phyloP scores from a whole-genome alignment of 2,113 vertebrate species.

The Nettapus auritus region DNA sequence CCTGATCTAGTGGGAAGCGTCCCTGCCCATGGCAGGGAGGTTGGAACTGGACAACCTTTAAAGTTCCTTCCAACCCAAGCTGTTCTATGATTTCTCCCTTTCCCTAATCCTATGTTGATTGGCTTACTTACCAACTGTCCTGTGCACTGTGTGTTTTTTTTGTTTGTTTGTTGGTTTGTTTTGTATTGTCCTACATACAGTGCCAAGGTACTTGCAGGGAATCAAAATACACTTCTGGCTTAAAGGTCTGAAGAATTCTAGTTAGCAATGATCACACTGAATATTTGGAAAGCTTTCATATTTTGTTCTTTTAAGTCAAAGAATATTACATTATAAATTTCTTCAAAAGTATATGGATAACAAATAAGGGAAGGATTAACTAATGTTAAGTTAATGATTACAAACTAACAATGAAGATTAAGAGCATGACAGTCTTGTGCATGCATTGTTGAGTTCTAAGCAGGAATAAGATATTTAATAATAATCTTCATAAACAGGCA shows the following conservation, averaged over 20 bases:
- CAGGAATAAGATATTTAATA: constrained; percentile 1
- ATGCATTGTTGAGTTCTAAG: not conserved
- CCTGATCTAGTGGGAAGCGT: no score
- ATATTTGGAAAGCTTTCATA: not conserved
- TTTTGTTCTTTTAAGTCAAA: not conserved
- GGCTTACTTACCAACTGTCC: not conserved
- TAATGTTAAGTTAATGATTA: constrained; percentile 14
- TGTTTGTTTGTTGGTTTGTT: not conserved
- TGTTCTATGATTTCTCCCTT: not conserved
- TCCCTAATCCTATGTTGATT: not conserved
- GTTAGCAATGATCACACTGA: not conserved
- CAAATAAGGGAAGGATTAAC: not conserved
- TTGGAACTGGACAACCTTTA: no score
- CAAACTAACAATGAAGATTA: not conserved
- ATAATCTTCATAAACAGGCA: not conserved
- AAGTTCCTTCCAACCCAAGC: no score
- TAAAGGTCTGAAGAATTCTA: not conserved
- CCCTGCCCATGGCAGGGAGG: no score
- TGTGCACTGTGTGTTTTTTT: not conserved
- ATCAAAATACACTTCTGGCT: not conserved
- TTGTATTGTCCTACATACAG: not conserved
- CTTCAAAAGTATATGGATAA: not conserved
- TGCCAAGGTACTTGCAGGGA: not conserved
- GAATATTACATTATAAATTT: not conserved
- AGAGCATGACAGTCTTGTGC: not conserved